Evolutionary conservation across 2,888 invertebrate genomes (phyloP).

Genomic region (Gandaritis pyraliata): DNA sequence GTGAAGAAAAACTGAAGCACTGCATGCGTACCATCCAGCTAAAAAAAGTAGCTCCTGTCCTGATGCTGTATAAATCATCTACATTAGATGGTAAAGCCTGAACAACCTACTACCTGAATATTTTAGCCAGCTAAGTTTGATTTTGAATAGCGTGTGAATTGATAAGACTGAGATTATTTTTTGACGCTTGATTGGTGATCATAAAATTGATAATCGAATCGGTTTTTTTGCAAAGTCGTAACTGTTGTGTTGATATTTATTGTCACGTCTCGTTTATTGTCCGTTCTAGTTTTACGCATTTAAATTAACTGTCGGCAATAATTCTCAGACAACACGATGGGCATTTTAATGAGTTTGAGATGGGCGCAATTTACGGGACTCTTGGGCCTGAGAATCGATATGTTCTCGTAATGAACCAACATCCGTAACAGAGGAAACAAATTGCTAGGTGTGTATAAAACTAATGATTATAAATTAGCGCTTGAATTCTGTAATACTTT

Average conservation of each 20-base stretch:
- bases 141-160: too few species aligned
- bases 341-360: constrained; percentile 42
- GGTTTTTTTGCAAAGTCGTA: too few species aligned
- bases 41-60: too few species aligned
- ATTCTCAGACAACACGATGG: constrained; percentile 38
- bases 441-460: constrained; percentile 18
- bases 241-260: constrained; percentile 13
- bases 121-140: too few species aligned
- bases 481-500: constrained; percentile 15
- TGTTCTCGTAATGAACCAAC: constrained; percentile 32
- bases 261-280: not conserved
- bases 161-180: too few species aligned
- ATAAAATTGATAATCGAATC: too few species aligned
- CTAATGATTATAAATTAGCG: constrained; percentile 27
- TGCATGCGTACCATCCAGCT: too few species aligned
- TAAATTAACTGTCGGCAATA: constrained; percentile 37
- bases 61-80: too few species aligned
- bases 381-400: constrained; percentile 34
- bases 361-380: constrained; percentile 35
- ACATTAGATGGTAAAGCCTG: too few species aligned
- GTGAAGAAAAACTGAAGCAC: too few species aligned
- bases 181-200: too few species aligned
- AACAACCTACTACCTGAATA: too few species aligned
- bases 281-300: constrained; percentile 26
- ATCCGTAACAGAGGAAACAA: constrained; percentile 22